Percentiles rank a stretch among this genome's conserved stretches.
Conservation (phyloP, 1,140 invertebrate genomes). For the Sipha flava region DNA sequence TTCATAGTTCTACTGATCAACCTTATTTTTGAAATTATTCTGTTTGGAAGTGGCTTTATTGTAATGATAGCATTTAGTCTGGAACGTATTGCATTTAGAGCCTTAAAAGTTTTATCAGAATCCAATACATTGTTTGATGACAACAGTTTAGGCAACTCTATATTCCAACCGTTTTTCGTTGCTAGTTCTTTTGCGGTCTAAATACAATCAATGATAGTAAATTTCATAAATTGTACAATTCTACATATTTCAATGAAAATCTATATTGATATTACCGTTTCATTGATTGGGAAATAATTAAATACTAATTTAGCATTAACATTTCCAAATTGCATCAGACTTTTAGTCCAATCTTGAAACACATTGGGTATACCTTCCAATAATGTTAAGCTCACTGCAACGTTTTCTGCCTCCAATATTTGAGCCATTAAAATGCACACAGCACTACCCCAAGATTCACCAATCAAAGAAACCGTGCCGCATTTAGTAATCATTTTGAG, state of each 20-base stretch:
- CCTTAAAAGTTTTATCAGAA: not conserved
- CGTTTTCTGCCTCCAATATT: conserved; percentile 20
- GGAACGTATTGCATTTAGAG: not conserved
- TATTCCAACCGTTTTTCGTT: not conserved
- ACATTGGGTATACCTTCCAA: not conserved
- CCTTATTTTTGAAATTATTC: not conserved
- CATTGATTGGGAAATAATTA: not conserved
- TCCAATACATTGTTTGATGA: not conserved
- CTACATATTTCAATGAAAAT: not conserved
- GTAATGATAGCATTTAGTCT: not conserved
- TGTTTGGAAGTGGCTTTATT: not conserved
- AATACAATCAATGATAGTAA: not conserved
- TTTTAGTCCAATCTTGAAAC: not conserved
- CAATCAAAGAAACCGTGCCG: conserved; percentile 21
- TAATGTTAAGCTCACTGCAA: not conserved
- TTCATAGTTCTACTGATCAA: not conserved
- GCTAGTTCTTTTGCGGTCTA: not conserved
- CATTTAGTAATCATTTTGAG: not conserved
- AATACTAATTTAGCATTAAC: not conserved
- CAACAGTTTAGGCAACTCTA: not conserved
- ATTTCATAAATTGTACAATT: not conserved
- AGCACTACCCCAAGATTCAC: conserved; percentile 26
- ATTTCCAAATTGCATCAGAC: not conserved
- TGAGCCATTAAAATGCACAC: conserved; percentile 27
- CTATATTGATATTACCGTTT: not conserved